Conservation (phyloP, 2,888 invertebrate species). For the Prenolepis imparis region DNA sequence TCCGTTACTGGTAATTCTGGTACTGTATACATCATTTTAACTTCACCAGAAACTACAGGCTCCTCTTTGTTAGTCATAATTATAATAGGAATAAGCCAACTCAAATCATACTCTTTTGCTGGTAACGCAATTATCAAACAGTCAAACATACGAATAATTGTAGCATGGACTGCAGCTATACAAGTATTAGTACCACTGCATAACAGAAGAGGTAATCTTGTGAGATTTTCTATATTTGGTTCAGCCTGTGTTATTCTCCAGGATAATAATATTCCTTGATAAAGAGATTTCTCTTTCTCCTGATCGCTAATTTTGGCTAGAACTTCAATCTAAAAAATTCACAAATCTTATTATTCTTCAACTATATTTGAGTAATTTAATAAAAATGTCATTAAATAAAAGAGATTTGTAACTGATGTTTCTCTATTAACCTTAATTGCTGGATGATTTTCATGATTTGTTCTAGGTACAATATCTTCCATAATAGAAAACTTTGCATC, state of each 20-base stretch:
- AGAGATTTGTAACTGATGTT: background rate
- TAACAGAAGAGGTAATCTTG: slow-evolving; percentile 81
- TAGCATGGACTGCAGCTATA: slow-evolving; percentile 78
- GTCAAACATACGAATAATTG: slow-evolving; percentile 82
- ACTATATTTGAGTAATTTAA: slow-evolving; percentile 7
- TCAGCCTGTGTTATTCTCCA: slow-evolving; percentile 74
- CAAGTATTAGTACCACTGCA: slow-evolving; percentile 80
- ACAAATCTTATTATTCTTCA: background rate
- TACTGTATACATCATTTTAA: slow-evolving; percentile 78
- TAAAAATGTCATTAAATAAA: background rate
- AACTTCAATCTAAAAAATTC: slow-evolving; percentile 73
- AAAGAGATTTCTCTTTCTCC: slow-evolving; percentile 74
- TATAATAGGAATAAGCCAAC: slow-evolving; percentile 81
- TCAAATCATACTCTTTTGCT: slow-evolving; percentile 78
- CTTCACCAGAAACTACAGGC: slow-evolving; percentile 64
- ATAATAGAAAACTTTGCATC: slow-evolving; percentile 75
- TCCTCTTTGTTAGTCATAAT: slow-evolving; percentile 69
- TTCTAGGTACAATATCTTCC: slow-evolving; percentile 64
- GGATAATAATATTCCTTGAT: slow-evolving; percentile 81
- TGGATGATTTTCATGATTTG: slow-evolving; percentile 72
- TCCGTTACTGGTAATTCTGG: slow-evolving; percentile 77
- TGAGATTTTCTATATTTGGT: slow-evolving; percentile 59
- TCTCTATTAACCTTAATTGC: slow-evolving; percentile 74
- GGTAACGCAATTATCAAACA: slow-evolving; percentile 79
- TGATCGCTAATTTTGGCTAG: slow-evolving; percentile 55